These are phyloP conservation scores for Sciurus carolinensis DNA, from an alignment of 2,797 vertebrate species.

Conservation along the genomic window DNA sequence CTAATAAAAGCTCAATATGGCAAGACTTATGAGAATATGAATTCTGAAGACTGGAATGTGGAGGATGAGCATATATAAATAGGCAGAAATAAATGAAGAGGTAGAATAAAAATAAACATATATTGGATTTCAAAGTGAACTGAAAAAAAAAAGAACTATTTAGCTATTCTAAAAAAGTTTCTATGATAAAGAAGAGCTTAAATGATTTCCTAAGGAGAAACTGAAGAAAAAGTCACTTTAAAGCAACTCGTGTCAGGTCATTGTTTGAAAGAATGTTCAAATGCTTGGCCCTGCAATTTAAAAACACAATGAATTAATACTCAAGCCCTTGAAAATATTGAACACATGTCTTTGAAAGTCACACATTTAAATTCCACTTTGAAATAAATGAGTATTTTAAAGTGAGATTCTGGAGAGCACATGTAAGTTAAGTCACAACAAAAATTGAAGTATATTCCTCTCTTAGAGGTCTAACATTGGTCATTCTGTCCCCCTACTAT, in stretches of 20 bases:
- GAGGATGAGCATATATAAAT: not conserved
- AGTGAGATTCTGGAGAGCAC: not conserved
- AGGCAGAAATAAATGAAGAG: not conserved
- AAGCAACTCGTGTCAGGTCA: not conserved
- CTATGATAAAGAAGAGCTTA: constrained; percentile 2
- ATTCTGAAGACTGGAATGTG: not conserved
- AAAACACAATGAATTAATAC: not conserved
- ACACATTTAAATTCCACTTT: not conserved
- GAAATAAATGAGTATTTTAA: not conserved
- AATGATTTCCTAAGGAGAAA: not conserved
- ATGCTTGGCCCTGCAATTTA: not conserved
- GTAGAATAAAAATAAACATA: not conserved
- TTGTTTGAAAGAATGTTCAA: not conserved
- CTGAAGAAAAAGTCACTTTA: not conserved
- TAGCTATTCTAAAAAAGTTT: not conserved
- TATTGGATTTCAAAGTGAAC: not conserved
- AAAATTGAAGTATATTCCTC: not conserved
- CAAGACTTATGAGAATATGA: not conserved
- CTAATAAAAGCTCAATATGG: not conserved
- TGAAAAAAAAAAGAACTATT: not conserved
- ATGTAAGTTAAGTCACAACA: not conserved
- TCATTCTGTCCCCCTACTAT: not conserved
- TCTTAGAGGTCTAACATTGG: not conserved
- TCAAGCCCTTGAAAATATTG: not conserved
- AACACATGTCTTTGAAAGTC: not conserved